phyloP scores from a whole-genome alignment of 1,140 invertebrate genomes.

The Camponotus pennsylvanicus region DNA sequence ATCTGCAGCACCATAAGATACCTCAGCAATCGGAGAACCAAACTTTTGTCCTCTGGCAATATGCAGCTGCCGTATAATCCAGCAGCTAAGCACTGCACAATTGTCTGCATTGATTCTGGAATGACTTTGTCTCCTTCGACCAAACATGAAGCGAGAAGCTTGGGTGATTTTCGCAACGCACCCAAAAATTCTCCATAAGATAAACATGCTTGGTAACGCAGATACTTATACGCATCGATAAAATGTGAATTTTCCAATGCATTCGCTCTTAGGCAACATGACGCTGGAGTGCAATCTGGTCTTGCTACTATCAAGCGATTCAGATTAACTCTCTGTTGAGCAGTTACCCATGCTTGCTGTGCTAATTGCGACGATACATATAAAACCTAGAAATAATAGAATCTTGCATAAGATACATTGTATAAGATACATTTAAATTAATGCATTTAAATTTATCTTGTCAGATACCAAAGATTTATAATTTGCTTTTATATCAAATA shows the following conservation, averaged over 20 bases:
- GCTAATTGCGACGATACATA: slow-evolving; percentile 89
- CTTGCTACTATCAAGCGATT: slow-evolving; percentile 92
- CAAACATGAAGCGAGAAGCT: slow-evolving; percentile 93
- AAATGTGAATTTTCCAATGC: slow-evolving; percentile 93
- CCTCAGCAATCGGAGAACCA: slow-evolving; percentile 92
- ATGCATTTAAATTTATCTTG: background rate
- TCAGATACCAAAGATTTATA: background rate
- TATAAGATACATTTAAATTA: background rate
- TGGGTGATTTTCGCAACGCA: slow-evolving; percentile 92
- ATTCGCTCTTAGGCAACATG: slow-evolving; percentile 92
- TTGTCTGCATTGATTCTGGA: slow-evolving; percentile 89
- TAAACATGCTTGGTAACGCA: slow-evolving; percentile 93
- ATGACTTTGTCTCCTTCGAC: slow-evolving; percentile 91
- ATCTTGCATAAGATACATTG: background rate
- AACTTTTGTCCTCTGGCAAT: slow-evolving; percentile 93
- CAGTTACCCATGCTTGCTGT: slow-evolving; percentile 95
- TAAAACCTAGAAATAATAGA: slow-evolving; percentile 85
- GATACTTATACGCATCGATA: slow-evolving; percentile 94
- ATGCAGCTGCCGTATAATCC: slow-evolving; percentile 95
- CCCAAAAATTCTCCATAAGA: slow-evolving; percentile 93
- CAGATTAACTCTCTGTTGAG: slow-evolving; percentile 94
- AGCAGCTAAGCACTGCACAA: slow-evolving; percentile 91
- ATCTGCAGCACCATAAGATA: slow-evolving; percentile 95
- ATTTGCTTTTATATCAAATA: background rate
- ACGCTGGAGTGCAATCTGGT: slow-evolving; percentile 91